These are phyloP conservation scores for Andricus grossulariae DNA, from an alignment of 1,140 invertebrate genomes.

Conservation along the genomic window DNA sequence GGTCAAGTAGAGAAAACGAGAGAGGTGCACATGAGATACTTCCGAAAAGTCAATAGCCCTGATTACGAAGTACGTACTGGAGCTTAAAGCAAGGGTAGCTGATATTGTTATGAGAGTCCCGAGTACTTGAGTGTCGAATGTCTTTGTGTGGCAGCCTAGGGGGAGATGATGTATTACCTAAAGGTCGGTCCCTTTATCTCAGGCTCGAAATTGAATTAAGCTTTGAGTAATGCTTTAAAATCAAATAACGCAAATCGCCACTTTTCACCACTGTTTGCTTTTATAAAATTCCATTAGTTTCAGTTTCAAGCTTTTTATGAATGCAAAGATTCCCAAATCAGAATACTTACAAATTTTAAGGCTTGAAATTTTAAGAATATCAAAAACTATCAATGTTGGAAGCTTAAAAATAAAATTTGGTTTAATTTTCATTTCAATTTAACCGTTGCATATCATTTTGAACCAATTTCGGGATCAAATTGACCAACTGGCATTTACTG, in stretches of 20 bases:
- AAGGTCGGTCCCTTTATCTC: constrained; percentile 10
- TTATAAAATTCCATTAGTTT: too few relatives aligned
- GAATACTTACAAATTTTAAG: too few relatives aligned
- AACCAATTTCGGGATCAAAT: too few relatives aligned
- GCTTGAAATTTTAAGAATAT: too few relatives aligned
- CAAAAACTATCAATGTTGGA: too few relatives aligned
- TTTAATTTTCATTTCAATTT: too few relatives aligned
- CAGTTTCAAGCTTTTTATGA: too few relatives aligned
- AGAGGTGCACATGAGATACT: constrained; percentile 36
- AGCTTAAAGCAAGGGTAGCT: neutral
- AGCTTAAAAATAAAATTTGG: too few relatives aligned
- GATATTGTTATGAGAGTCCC: constrained; percentile 23
- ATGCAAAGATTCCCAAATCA: too few relatives aligned
- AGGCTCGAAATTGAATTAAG: constrained; percentile 25
- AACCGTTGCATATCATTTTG: too few relatives aligned
- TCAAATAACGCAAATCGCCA: neutral
- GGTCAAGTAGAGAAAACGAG: neutral
- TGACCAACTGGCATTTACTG: too few relatives aligned
- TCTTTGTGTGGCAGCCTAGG: constrained; percentile 19
- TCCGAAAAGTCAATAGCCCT: constrained; percentile 49
- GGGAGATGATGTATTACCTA: constrained; percentile 23
- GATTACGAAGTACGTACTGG: constrained; percentile 42
- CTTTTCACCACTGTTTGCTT: neutral
- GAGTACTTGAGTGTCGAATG: constrained; percentile 25
- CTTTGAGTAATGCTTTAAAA: constrained; percentile 13